Percentiles rank a stretch among this genome's conserved stretches.
Conservation (phyloP, 2,888 invertebrate species). For the Acrobasis repandana region DNA sequence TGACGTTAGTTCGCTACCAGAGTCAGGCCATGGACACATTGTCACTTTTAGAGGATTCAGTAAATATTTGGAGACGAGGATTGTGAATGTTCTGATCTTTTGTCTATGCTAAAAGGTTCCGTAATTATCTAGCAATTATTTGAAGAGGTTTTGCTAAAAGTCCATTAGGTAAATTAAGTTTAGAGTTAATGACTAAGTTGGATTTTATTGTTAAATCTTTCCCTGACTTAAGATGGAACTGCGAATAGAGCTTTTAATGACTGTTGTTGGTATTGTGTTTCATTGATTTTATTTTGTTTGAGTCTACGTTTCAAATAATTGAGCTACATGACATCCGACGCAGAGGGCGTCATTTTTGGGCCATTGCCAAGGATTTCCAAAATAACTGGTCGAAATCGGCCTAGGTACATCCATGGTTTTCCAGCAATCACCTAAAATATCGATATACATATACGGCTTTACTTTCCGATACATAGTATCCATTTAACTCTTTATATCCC, state of each 20-base stretch:
- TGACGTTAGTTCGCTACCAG: constrained; percentile 65
- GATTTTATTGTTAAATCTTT: constrained; percentile 4
- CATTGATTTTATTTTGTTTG: too few species aligned
- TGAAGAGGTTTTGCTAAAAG: constrained; percentile 10
- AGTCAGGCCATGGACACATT: constrained; percentile 49
- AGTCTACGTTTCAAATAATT: too few species aligned
- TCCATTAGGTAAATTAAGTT: constrained; percentile 31
- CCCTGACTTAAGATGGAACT: neutral
- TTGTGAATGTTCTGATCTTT: constrained; percentile 32
- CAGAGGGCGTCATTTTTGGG: too few species aligned
- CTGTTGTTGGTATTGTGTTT: too few species aligned
- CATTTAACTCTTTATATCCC: too few species aligned
- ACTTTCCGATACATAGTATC: too few species aligned
- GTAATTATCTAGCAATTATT: constrained; percentile 29
- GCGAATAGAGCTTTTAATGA: neutral
- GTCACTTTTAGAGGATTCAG: constrained; percentile 51
- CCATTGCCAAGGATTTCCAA: too few species aligned
- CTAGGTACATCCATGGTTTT: too few species aligned
- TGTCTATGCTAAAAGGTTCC: constrained; percentile 35
- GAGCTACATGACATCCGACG: too few species aligned
- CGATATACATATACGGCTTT: too few species aligned
- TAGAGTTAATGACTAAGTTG: neutral
- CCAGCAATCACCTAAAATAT: too few species aligned
- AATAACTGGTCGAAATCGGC: too few species aligned
- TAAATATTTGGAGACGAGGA: constrained; percentile 45